Conservation (phyloP, 2,888 invertebrate genomes). For the Steromphala cineraria region DNA sequence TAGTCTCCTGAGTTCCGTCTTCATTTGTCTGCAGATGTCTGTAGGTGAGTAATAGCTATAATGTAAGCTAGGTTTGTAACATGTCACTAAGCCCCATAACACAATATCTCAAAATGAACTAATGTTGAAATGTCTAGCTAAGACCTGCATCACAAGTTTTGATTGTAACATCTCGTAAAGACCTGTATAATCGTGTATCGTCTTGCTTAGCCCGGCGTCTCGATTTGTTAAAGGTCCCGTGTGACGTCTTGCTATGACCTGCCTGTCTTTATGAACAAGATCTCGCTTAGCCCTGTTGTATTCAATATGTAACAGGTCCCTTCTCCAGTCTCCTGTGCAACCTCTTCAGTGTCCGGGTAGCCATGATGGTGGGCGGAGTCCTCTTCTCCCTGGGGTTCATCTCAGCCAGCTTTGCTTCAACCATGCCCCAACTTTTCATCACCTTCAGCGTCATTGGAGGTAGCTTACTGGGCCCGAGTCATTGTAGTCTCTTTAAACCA, state of each 20-base stretch:
- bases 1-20: background rate
- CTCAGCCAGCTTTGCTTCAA: constrained; percentile 24
- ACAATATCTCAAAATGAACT: no score
- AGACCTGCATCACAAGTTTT: no score
- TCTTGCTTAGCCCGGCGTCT: no score
- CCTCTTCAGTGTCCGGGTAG: constrained; percentile 27
- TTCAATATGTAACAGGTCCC: constrained; percentile 27
- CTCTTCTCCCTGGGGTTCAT: constrained; percentile 30
- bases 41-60: background rate
- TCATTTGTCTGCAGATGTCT: background rate
- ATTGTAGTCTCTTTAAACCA: background rate
- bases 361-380: constrained; percentile 32
- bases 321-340: constrained; percentile 32
- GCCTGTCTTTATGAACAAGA: no score
- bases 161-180: no score
- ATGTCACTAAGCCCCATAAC: no score
- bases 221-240: no score
- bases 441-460: constrained; percentile 34
- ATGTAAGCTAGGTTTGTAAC: no score
- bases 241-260: no score
- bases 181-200: no score
- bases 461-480: background rate
- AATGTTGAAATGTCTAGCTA: no score
- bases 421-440: constrained; percentile 26
- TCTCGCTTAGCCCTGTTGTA: no score